phyloP scores from a whole-genome alignment of 2,113 vertebrate genomes.

The Buteo buteo region DNA sequence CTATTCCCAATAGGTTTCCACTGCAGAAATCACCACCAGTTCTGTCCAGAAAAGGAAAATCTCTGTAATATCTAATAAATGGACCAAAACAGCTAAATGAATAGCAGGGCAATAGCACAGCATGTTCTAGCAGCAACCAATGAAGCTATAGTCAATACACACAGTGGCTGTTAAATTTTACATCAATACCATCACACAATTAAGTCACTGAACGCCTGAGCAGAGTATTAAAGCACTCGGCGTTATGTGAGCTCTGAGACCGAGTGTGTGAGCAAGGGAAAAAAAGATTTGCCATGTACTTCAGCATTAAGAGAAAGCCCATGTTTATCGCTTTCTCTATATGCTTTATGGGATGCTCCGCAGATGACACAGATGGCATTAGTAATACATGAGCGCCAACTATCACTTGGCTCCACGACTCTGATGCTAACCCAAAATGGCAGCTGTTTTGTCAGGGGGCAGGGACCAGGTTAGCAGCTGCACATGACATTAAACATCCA shows the following conservation, averaged over 20 bases:
- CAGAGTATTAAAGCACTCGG: not conserved
- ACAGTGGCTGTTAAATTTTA: not conserved
- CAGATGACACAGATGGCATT: not conserved
- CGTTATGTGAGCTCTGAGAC: not conserved
- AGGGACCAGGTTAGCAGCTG: not conserved
- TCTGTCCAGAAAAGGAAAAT: constrained; percentile 27
- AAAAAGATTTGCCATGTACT: not conserved
- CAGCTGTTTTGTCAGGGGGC: not conserved
- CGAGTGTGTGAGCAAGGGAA: not conserved
- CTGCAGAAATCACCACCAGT: constrained; percentile 21
- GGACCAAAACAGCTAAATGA: constrained; percentile 2
- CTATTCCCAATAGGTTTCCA: not conserved
- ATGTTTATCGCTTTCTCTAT: not conserved
- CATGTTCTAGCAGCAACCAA: not conserved
- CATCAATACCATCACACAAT: not conserved
- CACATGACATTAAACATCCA: not conserved
- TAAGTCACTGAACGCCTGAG: not conserved
- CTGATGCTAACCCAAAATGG: not conserved
- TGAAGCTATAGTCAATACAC: not conserved
- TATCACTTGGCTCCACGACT: not conserved
- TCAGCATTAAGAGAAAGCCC: not conserved
- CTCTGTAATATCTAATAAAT: constrained; percentile 27
- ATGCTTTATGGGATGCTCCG: not conserved
- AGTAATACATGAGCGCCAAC: not conserved
- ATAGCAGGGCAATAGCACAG: not conserved